Base-by-base conservation (phyloP, 2,113 vertebrate species). In the Fulica atra region DNA sequence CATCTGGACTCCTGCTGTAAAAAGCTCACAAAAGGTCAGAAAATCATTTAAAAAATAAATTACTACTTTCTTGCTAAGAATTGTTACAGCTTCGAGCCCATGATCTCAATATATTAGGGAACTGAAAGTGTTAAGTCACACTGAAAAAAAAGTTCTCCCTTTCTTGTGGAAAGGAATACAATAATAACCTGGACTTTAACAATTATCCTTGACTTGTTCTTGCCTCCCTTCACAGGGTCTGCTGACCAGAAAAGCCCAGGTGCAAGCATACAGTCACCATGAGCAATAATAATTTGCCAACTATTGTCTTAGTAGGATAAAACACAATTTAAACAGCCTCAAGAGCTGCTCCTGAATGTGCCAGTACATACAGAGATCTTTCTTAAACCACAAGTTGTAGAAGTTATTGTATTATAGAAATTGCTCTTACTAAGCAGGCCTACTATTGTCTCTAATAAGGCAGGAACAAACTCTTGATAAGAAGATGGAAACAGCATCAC, bases 361-460 rank as follows among this genome's bases (percentile, higher is more conserved):
- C 0, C 0, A 9, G 6, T 48, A 24, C 24, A 31, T 28, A 78
- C 2, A 40, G 38, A 70, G 16, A 53, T 70, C n/a, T 54, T 65
- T 64, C 54, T 86, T 72, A 81, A 73, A 48, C 28, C 24, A 13
- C 0, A 0, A 59, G 23, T 23, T 57, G 63, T 18, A 23, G 20
- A 70, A 56, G 5, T 59, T 59, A 51, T 13, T 77, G 38, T 40
- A 18, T 17, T 64, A 73, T 29, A 56, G 38, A 81, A 81, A 60
- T 10, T 35, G 13, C 21, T 64, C 50, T 48, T 40, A 80, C 8
- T 42, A 59, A 46, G 78, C 61, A 7, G 9, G 31, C 33, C 19
- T 80, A 20, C 15, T 31, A 3, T 29, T 78, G 28, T 35, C 35
- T 72, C 87, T 51, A 72, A 40, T 40, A 25, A 69, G 44, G 11